phyloP scores from a whole-genome alignment of 2,888 invertebrate genomes.

The Pyrgus malvae region DNA sequence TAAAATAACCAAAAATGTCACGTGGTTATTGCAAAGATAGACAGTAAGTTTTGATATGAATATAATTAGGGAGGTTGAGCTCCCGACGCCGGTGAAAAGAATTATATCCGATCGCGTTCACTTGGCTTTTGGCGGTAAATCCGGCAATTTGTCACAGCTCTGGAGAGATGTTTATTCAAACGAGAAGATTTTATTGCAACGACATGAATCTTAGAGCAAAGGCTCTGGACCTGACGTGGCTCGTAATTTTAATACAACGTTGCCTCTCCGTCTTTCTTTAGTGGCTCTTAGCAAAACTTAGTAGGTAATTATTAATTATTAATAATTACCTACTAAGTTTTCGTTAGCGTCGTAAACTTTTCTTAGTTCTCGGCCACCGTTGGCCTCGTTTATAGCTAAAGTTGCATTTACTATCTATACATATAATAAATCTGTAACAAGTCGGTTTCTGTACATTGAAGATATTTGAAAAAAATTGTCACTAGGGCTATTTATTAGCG shows the following conservation, averaged over 20 bases:
- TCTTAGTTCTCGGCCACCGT: constrained; percentile 8
- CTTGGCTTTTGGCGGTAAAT: constrained; percentile 66
- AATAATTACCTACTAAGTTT: constrained; percentile 22
- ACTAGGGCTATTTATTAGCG: no score
- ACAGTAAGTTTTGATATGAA: constrained; percentile 47
- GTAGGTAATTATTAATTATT: constrained; percentile 2
- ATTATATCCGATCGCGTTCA: constrained; percentile 70
- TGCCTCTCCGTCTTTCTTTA: constrained; percentile 43
- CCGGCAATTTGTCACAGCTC: constrained; percentile 71
- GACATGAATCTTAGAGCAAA: constrained; percentile 69
- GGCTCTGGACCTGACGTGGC: constrained; percentile 65
- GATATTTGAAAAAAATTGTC: no score
- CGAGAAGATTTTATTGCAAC: constrained; percentile 77
- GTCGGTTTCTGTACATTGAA: no score
- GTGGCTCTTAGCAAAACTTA: constrained; percentile 11
- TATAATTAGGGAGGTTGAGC: constrained; percentile 63
- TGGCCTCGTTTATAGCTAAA: constrained; percentile 3
- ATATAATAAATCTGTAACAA: no score
- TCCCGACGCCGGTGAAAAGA: constrained; percentile 65
- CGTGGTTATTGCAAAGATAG: no score
- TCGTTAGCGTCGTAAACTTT: constrained; percentile 11
- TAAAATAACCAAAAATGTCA: no score
- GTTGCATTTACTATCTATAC: no score
- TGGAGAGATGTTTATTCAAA: constrained; percentile 76
- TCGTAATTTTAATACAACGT: constrained; percentile 64